These are phyloP conservation scores for Notechis scutatus DNA, from an alignment of 2,113 vertebrate genomes.

Conservation along the genomic window DNA sequence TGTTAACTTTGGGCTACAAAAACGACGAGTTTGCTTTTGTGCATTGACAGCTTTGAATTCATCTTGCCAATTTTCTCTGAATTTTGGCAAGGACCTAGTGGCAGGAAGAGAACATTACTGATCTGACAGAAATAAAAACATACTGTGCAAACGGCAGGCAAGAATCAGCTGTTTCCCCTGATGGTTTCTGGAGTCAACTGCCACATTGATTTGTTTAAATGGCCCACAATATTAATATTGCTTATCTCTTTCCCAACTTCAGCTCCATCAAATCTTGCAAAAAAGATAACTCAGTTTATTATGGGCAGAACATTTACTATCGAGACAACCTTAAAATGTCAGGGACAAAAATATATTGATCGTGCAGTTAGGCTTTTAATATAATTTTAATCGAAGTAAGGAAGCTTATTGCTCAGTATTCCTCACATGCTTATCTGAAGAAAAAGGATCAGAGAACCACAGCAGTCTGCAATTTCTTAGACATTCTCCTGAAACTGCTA, in stretches of 20 bases:
- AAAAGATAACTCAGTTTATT: slow-evolving; percentile 44
- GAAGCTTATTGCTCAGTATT: not conserved
- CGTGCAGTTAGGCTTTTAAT: slow-evolving; percentile 40
- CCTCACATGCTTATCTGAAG: rapidly evolving
- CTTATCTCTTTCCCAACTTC: slow-evolving; percentile 46
- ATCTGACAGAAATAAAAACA: slow-evolving; percentile 58
- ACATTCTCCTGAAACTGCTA: slow-evolving; percentile 2
- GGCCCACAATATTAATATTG: slow-evolving; percentile 47
- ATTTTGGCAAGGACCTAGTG: slow-evolving; percentile 63
- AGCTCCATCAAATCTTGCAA: slow-evolving; percentile 43
- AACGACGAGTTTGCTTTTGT: slow-evolving; percentile 53
- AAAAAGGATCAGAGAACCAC: not conserved
- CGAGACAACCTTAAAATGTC: slow-evolving; percentile 43
- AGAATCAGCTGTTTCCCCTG: slow-evolving; percentile 53
- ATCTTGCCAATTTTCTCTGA: slow-evolving; percentile 57
- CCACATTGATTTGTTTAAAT: slow-evolving; percentile 63
- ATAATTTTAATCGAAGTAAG: slow-evolving; percentile 33
- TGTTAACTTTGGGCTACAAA: slow-evolving; percentile 39
- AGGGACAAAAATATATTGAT: slow-evolving; percentile 53
- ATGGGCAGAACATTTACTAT: slow-evolving; percentile 46
- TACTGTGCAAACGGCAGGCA: slow-evolving; percentile 49
- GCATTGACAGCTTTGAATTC: slow-evolving; percentile 56
- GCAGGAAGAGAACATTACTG: slow-evolving; percentile 51
- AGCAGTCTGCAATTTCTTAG: not conserved
- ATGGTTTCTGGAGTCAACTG: slow-evolving; percentile 17